phyloP scores from a whole-genome alignment of 30 jellyfish, hydroid and myxozoan species.

The Phacellophora camtschatica region DNA sequence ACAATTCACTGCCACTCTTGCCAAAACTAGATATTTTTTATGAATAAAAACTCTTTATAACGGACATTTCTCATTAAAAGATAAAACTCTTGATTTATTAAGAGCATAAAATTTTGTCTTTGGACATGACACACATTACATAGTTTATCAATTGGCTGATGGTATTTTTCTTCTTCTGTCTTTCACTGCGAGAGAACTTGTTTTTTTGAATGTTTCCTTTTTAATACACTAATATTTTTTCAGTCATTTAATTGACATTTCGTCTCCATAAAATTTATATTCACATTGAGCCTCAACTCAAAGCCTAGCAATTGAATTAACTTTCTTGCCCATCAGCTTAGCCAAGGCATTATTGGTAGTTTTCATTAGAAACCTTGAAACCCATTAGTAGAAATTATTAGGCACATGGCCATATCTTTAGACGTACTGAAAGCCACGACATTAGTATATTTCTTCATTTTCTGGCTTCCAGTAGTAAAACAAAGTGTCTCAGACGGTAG shows the following conservation, averaged over 20 bases:
- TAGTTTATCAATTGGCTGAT: too few species aligned
- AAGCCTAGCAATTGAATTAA: background rate
- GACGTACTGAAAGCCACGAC: conserved; percentile 2
- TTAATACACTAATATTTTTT: background rate
- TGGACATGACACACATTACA: too few species aligned
- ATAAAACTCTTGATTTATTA: too few species aligned
- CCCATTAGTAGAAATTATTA: background rate
- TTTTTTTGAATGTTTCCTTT: background rate
- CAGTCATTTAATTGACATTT: background rate
- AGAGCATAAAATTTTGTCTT: too few species aligned
- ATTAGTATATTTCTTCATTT: conserved; percentile 8
- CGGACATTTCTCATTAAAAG: too few species aligned
- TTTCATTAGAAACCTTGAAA: conserved; percentile 8
- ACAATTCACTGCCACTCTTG: too few species aligned
- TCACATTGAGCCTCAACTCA: background rate
- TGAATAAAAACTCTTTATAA: too few species aligned
- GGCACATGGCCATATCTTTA: conserved; percentile 16
- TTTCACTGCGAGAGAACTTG: conserved; percentile 3
- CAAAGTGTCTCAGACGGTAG: background rate
- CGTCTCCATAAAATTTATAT: background rate
- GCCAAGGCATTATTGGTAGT: conserved; percentile 10
- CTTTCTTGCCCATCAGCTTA: background rate
- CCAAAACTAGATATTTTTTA: too few species aligned
- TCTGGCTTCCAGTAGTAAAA: conserved; percentile 4
- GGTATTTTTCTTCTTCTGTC: too few species aligned